Conservation (phyloP, 2,797 vertebrate genomes). For the Percopsis omiscomaycus region DNA sequence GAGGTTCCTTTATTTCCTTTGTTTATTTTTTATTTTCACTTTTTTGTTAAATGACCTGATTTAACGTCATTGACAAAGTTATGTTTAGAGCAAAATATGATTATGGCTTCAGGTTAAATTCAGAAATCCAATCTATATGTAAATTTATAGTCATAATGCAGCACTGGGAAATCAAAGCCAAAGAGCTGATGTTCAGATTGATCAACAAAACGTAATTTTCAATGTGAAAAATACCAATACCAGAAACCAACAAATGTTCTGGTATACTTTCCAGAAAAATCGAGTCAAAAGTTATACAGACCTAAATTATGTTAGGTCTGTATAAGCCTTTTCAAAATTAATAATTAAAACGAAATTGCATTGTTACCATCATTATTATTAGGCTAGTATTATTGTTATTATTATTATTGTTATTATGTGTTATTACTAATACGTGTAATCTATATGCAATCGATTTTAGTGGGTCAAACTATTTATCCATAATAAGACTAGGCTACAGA, state of each 20-base stretch:
- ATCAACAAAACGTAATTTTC: conserved; percentile 68
- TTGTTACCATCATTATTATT: not conserved
- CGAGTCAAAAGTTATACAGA: conserved; percentile 21
- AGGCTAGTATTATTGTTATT: not conserved
- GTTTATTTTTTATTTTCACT: conserved; percentile 10
- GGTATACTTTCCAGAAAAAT: conserved; percentile 21
- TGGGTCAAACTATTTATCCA: conserved; percentile 19
- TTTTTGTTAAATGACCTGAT: conserved; percentile 40
- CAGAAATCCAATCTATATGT: conserved; percentile 84
- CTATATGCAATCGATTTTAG: conserved; percentile 12
- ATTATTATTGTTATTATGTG: not conserved
- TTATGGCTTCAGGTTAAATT: conserved; percentile 79
- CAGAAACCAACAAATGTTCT: conserved; percentile 53
- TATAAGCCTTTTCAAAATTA: conserved; percentile 10
- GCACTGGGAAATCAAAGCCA: conserved; percentile 72
- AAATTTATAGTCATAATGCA: conserved; percentile 75
- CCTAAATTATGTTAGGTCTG: conserved; percentile 7
- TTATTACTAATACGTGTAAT: conserved; percentile 7
- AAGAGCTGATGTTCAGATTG: conserved; percentile 70
- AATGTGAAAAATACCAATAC: conserved; percentile 36
- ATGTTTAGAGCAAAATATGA: conserved; percentile 75
- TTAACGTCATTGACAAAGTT: conserved; percentile 73
- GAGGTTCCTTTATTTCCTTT: conserved; percentile 3
- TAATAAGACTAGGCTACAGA: conserved; percentile 63
- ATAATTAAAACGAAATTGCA: not conserved